Base-by-base conservation (phyloP, 1,140 invertebrate species). In the Macrotrachela quadricornifera region DNA sequence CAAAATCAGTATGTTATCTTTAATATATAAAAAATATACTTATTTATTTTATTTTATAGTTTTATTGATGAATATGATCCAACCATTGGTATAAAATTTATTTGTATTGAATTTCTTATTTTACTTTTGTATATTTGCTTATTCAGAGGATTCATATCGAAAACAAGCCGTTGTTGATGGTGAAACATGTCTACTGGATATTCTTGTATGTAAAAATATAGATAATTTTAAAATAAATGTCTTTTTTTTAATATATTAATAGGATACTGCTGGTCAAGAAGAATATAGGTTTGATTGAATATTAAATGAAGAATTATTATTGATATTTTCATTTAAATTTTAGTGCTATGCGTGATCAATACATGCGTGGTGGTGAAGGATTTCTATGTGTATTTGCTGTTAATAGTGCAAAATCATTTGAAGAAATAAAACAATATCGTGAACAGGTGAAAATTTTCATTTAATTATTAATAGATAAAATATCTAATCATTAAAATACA, bases 31-130 rank as follows among this genome's bases (percentile, higher is more conserved):
- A 37, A 39, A 11, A 17, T 11, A n/a, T 17, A 16, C 15, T 41
- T 14, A 38, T 54, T 59, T 55, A 59, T 60, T 58, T 61, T 55
- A n/a, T n/a, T 64, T 71, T 58, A 60, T 68, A 78, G 77, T 73
- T 99, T 97, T 77, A 91, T 97, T 56, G 90, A 96, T 71, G 91
- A 97, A 74, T 97, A 97, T 75, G 92, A 97, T 73, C 91, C 91
- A 46, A 97, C 92, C 50, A 95, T 96, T 68, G 21, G 21, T 30
- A 30, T 30, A 8, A 30, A 30, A 4, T 30, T 30, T 2, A 4
- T 2, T 30, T 30, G 2, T 2, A 30, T 30, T 30, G 2, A 30
- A 30, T 30, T 30, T 30, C 21, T 4, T 30, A 4, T 8, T 30
- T 30, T 30, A 8, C 3, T 30, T n/a, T n/a, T 30, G 21, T 30